These are phyloP conservation scores for Esox masquinongy DNA, from an alignment of 2,797 vertebrate species.

Conservation along the genomic window DNA sequence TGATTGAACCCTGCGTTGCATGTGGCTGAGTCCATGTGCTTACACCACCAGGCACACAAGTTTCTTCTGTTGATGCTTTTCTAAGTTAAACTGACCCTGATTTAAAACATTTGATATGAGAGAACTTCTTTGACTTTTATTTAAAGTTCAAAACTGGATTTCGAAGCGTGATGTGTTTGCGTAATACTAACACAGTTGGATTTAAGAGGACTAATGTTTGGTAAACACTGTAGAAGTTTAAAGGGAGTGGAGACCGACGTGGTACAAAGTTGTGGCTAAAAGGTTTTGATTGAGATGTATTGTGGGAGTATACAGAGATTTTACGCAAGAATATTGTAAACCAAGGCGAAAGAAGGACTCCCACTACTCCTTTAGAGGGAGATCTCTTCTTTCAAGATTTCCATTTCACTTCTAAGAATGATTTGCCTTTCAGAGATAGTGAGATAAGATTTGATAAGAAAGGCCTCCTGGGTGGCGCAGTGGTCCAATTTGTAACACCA, in stretches of 20 bases:
- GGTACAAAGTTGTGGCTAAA: not conserved
- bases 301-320: not conserved
- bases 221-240: conserved; percentile 27
- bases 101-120: not conserved
- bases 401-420: conserved; percentile 1
- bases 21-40: too few relatives aligned
- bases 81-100: not conserved
- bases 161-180: not conserved
- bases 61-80: too few relatives aligned
- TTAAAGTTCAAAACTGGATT: not conserved
- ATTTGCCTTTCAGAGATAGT: not conserved
- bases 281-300: not conserved
- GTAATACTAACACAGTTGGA: conserved; percentile 7
- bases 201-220: conserved; percentile 16
- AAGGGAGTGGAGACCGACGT: not conserved
- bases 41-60: too few relatives aligned
- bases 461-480: too few relatives aligned
- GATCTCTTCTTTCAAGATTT: conserved; percentile 30
- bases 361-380: not conserved
- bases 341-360: not conserved
- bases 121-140: not conserved
- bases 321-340: conserved; percentile 19
- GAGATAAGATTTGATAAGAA: not conserved
- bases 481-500: not conserved
- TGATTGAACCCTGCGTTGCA: too few relatives aligned